Evolutionary conservation across 2,888 invertebrate genomes (phyloP).

Genomic region (Temnothorax rugatulus): DNA sequence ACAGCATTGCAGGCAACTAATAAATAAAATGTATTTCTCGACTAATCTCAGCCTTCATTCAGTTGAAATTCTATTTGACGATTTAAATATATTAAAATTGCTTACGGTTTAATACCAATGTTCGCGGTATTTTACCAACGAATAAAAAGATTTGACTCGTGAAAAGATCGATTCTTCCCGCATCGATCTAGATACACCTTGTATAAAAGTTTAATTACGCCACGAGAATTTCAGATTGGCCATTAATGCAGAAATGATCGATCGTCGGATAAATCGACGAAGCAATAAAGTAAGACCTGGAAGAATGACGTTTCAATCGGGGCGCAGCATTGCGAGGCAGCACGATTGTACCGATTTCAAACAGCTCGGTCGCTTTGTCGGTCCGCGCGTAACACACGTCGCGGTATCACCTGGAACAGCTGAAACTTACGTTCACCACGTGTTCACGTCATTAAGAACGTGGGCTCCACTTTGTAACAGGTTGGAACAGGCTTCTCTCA

Average conservation of each 20-base stretch:
- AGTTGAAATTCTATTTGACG: neutral
- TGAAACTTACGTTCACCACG: conserved; percentile 66
- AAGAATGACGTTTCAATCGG: conserved; percentile 11
- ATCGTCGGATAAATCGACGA: neutral
- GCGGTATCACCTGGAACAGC: conserved; percentile 69
- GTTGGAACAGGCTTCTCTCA: conserved; percentile 34
- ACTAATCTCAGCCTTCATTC: neutral
- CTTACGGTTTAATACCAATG: neutral
- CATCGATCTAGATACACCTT: neutral
- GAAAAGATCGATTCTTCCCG: neutral
- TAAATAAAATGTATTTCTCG: neutral
- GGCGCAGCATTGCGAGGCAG: neutral
- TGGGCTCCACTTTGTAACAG: conserved; percentile 44
- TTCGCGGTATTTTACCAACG: neutral
- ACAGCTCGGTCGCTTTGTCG: conserved; percentile 40
- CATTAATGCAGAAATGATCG: neutral
- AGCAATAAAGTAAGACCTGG: conserved; percentile 2
- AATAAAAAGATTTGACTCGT: neutral
- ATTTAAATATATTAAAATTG: neutral
- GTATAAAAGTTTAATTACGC: neutral
- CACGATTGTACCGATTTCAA: conserved; percentile 38
- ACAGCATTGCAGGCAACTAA: neutral
- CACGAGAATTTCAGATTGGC: neutral
- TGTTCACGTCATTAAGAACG: conserved; percentile 62
- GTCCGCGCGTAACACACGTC: conserved; percentile 7